Conservation (phyloP, 1,140 invertebrate genomes). For the Monomorium pharaonis region DNA sequence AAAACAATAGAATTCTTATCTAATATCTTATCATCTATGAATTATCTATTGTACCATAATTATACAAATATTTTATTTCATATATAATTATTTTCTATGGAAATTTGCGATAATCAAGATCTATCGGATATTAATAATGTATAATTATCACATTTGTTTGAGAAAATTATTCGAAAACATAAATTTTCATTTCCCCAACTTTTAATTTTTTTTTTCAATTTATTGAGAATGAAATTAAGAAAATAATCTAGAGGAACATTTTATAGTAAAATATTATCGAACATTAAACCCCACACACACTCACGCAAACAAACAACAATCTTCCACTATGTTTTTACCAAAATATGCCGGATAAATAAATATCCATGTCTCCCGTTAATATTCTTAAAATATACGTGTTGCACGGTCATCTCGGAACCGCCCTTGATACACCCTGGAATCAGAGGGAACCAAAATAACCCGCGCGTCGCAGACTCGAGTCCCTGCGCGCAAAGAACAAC, state of each 20-base stretch:
- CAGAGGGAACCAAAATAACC: constrained; percentile 54
- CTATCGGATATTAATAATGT: not conserved
- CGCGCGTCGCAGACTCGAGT: not conserved
- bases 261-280: not conserved
- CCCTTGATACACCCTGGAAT: constrained; percentile 49
- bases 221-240: too few relatives aligned
- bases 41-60: not conserved
- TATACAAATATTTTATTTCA: not conserved
- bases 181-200: not conserved
- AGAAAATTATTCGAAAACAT: not conserved
- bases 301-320: not conserved
- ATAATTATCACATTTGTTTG: not conserved
- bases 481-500: constrained; percentile 41
- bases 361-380: not conserved
- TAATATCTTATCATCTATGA: not conserved
- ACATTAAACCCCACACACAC: not conserved
- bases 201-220: not conserved
- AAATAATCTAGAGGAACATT: too few relatives aligned
- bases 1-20: not conserved
- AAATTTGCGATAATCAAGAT: not conserved
- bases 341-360: not conserved
- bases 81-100: not conserved
- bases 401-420: not conserved
- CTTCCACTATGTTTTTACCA: not conserved
- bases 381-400: constrained; percentile 18